Base-by-base conservation (phyloP, 53 echinoderm and acorn worm genomes). In the Luidia sarsii region DNA sequence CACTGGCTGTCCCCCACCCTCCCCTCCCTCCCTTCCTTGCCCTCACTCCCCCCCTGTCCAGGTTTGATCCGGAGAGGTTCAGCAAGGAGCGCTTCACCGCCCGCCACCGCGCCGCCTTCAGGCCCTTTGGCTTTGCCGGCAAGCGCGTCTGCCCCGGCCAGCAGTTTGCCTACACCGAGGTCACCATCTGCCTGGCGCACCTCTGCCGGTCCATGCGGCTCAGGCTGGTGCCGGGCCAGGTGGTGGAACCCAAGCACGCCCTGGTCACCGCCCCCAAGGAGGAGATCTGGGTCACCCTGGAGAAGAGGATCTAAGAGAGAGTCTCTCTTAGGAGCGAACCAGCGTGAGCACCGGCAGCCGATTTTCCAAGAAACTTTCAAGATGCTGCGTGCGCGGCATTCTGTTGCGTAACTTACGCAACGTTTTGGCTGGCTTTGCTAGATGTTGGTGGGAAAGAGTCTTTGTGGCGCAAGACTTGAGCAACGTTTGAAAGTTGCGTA, bases 11-110 rank as follows among this genome's bases (percentile, higher is more conserved):
- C n/a, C n/a, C n/a, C n/a, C n/a, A n/a, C n/a, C n/a, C n/a, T n/a
- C n/a, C n/a, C n/a, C n/a, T n/a, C n/a, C n/a, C n/a, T n/a, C n/a
- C n/a, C n/a, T n/a, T n/a, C n/a, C n/a, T n/a, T n/a, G n/a, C 51
- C 16, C 18, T 18, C 20, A 16, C 4, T 54, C 25, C 16, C 7
- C 1, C 19, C 35, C 36, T 31, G 5, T 49, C 0, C 54, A 92
- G 95, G 19, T 94, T 92, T 59, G 74, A 94, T 59, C 95, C 95
- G 14, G 95, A 94, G 22, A 82, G 89, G 22, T 94, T 94, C 81
- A 89, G 70, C 30, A 19, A 39, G 3, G 91, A 79, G 33, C 89
- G 91, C 67, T 63, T 79, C 5, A 86, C 89, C 48, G 57, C 35
- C 4, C 83, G 95, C 16, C 66, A 81, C 20, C 64, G 62, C 16